phyloP scores from a whole-genome alignment of 2,797 vertebrate genomes.

The Sebastolobus alascanus region DNA sequence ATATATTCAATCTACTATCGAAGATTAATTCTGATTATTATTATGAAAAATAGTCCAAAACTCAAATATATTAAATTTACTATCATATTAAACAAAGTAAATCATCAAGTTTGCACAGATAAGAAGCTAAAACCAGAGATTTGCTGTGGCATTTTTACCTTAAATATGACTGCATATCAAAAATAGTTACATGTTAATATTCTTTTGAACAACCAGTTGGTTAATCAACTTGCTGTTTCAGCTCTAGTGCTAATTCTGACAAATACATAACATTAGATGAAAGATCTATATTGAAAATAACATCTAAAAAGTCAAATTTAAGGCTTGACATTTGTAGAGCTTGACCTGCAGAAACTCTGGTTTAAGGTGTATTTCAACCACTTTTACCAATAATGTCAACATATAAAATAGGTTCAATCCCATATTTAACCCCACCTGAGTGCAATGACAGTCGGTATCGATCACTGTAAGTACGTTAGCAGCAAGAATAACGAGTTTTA shows the following conservation, averaged over 20 bases:
- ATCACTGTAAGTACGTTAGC: neutral
- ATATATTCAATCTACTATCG: too few relatives aligned
- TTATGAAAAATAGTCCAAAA: neutral
- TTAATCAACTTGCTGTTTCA: neutral
- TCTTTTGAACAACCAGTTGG: neutral
- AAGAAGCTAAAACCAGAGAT: neutral
- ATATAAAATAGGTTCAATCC: neutral
- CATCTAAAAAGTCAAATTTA: too few relatives aligned
- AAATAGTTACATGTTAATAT: too few relatives aligned
- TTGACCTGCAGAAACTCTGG: neutral
- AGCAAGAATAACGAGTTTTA: neutral
- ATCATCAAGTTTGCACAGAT: neutral
- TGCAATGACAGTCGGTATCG: too few relatives aligned
- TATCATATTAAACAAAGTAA: too few relatives aligned
- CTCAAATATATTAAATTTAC: neutral
- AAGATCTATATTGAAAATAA: neutral
- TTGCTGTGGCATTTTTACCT: neutral
- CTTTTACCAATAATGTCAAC: neutral
- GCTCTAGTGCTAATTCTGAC: too few relatives aligned
- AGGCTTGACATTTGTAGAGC: too few relatives aligned
- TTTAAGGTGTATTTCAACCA: neutral
- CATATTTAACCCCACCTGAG: neutral
- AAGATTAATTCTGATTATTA: too few relatives aligned
- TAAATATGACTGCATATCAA: too few relatives aligned
- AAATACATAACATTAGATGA: neutral